A percentile compares a stretch with the other conserved stretches of the same genome.
These are phyloP conservation scores for Harpalus rubripes DNA, from an alignment of 2,888 invertebrate species.

Conservation along the genomic window DNA sequence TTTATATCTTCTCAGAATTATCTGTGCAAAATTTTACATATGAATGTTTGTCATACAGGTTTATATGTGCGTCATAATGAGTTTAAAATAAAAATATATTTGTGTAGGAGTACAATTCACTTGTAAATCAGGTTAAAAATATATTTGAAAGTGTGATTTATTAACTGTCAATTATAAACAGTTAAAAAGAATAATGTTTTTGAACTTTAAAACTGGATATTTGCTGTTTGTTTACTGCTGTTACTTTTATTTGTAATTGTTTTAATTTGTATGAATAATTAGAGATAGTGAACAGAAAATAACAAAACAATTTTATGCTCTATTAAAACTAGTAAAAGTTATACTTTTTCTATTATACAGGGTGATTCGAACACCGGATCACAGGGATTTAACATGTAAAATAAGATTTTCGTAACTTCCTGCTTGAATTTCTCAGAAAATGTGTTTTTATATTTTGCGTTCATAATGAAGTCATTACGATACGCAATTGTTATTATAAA, in stretches of 20 bases:
- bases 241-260: not conserved
- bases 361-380: too few relatives aligned
- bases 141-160: constrained; percentile 7
- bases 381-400: too few relatives aligned
- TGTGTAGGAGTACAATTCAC: not conserved
- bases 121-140: constrained; percentile 6
- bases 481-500: too few relatives aligned
- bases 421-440: too few relatives aligned
- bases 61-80: too few relatives aligned
- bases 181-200: not conserved
- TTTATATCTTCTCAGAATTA: not conserved
- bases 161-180: not conserved
- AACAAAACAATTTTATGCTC: not conserved
- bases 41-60: not conserved
- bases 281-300: not conserved
- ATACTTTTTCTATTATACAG: not conserved
- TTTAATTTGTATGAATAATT: not conserved
- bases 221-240: not conserved
- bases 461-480: too few relatives aligned
- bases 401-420: too few relatives aligned
- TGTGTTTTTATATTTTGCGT: too few relatives aligned
- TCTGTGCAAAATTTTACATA: not conserved
- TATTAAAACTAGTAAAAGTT: constrained; percentile 4
- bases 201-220: not conserved
- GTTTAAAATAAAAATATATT: not conserved